A percentile compares a stretch with the other conserved stretches of the same genome.
These are phyloP conservation scores for Dorcus parallelipipedus DNA, from an alignment of 2,888 invertebrate genomes.

Conservation along the genomic window DNA sequence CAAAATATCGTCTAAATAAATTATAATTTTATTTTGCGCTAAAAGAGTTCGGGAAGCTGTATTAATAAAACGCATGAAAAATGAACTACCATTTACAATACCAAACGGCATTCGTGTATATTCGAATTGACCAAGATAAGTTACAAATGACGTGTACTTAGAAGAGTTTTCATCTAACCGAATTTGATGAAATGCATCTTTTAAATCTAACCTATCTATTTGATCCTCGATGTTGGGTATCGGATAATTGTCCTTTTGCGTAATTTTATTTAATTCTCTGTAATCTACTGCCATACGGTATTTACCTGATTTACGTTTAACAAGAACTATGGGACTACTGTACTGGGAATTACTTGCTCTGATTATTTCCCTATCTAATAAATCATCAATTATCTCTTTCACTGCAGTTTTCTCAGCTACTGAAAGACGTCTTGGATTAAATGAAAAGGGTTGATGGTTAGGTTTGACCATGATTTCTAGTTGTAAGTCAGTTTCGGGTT, in stretches of 20 bases:
- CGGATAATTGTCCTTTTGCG: not conserved
- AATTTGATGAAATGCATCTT: not conserved
- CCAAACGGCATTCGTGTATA: not conserved
- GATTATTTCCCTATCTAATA: too few relatives aligned
- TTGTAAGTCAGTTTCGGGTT: too few relatives aligned
- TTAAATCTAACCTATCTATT: not conserved
- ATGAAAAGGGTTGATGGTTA: too few relatives aligned
- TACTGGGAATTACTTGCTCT: not conserved
- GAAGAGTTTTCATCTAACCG: not conserved
- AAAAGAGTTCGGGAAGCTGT: too few relatives aligned
- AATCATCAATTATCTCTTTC: too few relatives aligned
- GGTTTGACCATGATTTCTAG: too few relatives aligned
- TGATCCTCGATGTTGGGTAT: not conserved
- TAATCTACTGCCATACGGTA: not conserved
- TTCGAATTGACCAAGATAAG: not conserved
- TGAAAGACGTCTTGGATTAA: too few relatives aligned
- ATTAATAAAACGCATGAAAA: too few relatives aligned
- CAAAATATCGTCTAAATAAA: too few relatives aligned
- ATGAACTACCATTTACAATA: too few relatives aligned
- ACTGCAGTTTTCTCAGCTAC: too few relatives aligned
- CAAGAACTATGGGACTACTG: not conserved
- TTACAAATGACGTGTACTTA: slow-evolving; percentile 4
- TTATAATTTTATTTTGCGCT: too few relatives aligned
- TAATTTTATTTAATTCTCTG: not conserved
- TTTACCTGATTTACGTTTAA: not conserved